These are phyloP conservation scores for Drosophila sp. DNA, from an alignment of 1,140 invertebrate genomes.

Conservation along the genomic window DNA sequence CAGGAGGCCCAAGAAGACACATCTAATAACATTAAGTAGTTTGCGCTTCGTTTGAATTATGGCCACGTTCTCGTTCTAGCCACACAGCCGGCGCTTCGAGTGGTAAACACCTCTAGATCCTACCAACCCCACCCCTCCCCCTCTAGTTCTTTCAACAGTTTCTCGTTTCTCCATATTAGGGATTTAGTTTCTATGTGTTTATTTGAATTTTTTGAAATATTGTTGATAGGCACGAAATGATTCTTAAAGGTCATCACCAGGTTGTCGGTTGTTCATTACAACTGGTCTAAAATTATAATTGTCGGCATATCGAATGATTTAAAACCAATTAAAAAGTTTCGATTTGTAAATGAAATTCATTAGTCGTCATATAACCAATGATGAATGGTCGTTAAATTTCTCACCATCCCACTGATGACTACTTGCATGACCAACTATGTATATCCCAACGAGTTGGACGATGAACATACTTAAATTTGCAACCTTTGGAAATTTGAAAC, in stretches of 20 bases:
- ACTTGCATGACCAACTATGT: too few relatives aligned
- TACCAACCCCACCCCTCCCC: neutral
- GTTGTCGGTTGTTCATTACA: neutral
- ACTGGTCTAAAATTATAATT: neutral
- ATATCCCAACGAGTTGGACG: too few relatives aligned
- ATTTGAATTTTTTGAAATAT: slow-evolving; percentile 70
- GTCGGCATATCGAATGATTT: neutral
- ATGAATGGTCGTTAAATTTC: too few relatives aligned
- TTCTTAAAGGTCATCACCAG: slow-evolving; percentile 47
- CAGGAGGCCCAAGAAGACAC: slow-evolving; percentile 54
- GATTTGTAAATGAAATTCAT: too few relatives aligned
- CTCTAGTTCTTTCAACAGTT: neutral
- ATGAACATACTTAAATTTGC: too few relatives aligned
- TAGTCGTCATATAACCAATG: too few relatives aligned
- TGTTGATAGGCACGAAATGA: slow-evolving; percentile 57
- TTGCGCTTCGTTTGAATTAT: slow-evolving; percentile 78
- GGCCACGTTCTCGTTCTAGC: slow-evolving; percentile 58
- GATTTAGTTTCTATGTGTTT: slow-evolving; percentile 56
- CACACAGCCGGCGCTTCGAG: slow-evolving; percentile 59
- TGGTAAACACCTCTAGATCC: slow-evolving; percentile 18
- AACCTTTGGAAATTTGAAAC: too few relatives aligned
- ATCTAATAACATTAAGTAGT: slow-evolving; percentile 80
- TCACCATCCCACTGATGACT: too few relatives aligned
- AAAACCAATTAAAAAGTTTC: neutral
- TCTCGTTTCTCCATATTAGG: neutral